phyloP scores from a whole-genome alignment of 2,113 vertebrate species.

The Cinclus cinclus region DNA sequence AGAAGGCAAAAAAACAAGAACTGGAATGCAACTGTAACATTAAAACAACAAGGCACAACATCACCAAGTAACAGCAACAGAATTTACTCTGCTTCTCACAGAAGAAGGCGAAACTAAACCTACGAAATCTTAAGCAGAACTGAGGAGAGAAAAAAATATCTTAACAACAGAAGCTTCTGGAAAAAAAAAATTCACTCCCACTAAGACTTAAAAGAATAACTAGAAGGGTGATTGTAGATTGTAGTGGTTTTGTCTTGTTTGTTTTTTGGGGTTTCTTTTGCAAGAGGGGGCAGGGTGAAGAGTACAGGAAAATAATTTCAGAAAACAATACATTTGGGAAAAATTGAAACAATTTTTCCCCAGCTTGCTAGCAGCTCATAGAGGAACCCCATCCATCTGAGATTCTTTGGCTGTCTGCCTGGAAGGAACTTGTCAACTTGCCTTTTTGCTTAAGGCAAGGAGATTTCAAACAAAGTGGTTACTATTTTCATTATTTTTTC shows the following conservation, averaged over 20 bases:
- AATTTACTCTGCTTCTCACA: background rate
- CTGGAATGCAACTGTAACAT: background rate
- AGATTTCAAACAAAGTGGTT: conserved; percentile 33
- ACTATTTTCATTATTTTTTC: background rate
- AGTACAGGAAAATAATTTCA: background rate
- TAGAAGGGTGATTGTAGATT: background rate
- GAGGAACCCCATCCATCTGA: conserved; percentile 30
- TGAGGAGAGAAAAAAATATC: background rate
- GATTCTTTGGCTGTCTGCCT: conserved; percentile 41
- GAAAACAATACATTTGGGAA: background rate
- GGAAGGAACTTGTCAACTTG: conserved; percentile 53
- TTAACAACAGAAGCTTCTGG: background rate
- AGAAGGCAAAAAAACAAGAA: background rate
- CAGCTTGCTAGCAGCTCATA: background rate
- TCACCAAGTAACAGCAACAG: background rate
- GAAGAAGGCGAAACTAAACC: background rate
- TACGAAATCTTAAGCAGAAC: background rate
- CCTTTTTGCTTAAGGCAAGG: conserved; percentile 34
- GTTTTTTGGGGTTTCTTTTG: too few relatives aligned
- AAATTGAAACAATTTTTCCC: conserved; percentile 1
- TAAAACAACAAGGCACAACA: background rate
- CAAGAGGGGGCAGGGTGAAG: too few relatives aligned
- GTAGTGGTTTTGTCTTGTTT: too few relatives aligned
- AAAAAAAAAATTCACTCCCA: background rate
- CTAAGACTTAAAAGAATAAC: background rate